Conservation (phyloP, 2,888 invertebrate species). For the Tethea ocularis region DNA sequence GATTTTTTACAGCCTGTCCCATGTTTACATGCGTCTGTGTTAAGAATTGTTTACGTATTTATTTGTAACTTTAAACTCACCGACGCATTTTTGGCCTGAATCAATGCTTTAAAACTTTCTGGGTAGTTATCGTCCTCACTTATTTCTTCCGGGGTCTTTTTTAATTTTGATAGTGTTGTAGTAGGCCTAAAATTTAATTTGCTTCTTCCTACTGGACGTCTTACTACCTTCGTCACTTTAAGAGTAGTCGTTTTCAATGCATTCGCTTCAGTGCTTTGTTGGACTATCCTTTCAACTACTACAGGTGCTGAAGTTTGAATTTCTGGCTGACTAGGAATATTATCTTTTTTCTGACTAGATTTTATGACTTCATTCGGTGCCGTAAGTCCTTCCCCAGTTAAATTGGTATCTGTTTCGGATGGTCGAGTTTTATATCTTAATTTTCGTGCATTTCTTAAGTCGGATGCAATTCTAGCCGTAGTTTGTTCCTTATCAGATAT, state of each 20-base stretch:
- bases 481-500: slow-evolving; percentile 61
- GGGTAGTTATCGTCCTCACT: slow-evolving; percentile 87
- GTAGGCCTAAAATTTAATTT: slow-evolving; percentile 51
- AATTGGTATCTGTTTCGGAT: slow-evolving; percentile 69
- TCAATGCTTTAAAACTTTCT: slow-evolving; percentile 85
- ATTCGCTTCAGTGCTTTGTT: slow-evolving; percentile 55
- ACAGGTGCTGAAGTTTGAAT: slow-evolving; percentile 42
- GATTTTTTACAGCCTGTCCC: not conserved
- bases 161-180: slow-evolving; percentile 40
- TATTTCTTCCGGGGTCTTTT: slow-evolving; percentile 73
- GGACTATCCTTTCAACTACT: slow-evolving; percentile 46
- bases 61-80: slow-evolving; percentile 51
- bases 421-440: slow-evolving; percentile 63
- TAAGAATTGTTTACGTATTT: not conserved
- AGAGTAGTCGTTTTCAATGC: slow-evolving; percentile 52
- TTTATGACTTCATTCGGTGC: slow-evolving; percentile 57
- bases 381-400: slow-evolving; percentile 66
- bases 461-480: slow-evolving; percentile 55
- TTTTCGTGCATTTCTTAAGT: slow-evolving; percentile 63
- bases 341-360: slow-evolving; percentile 70
- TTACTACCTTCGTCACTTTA: slow-evolving; percentile 60
- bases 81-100: slow-evolving; percentile 84
- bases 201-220: slow-evolving; percentile 57
- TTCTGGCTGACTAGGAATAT: slow-evolving; percentile 67
- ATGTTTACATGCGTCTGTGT: not conserved